Conservation (phyloP, 1,140 invertebrate genomes). For the Temnothorax curvispinosus region DNA sequence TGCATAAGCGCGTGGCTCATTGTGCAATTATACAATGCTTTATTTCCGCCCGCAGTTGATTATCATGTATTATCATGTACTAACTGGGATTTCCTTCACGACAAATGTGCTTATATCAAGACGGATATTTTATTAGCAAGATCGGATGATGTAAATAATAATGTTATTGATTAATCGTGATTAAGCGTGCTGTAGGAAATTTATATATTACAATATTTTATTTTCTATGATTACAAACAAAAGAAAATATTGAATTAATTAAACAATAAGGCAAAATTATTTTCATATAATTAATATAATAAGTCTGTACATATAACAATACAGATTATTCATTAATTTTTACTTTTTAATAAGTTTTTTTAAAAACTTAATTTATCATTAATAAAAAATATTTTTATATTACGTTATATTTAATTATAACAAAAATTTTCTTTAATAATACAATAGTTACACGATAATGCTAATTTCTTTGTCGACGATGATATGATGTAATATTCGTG, state of each 20-base stretch:
- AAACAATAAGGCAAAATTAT: not conserved
- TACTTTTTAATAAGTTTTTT: not conserved
- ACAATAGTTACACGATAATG: no score
- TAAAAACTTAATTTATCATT: not conserved
- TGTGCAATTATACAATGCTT: not conserved
- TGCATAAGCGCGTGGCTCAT: constrained; percentile 8
- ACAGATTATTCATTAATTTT: not conserved
- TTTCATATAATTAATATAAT: not conserved
- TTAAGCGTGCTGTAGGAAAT: not conserved
- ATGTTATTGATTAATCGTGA: not conserved
- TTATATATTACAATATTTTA: not conserved
- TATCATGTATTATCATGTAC: not conserved
- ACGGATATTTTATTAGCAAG: not conserved
- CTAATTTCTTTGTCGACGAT: not conserved
- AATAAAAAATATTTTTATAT: not conserved
- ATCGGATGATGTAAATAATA: not conserved
- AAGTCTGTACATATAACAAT: not conserved
- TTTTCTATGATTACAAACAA: not conserved
- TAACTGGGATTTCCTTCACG: not conserved
- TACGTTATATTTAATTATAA: no score
- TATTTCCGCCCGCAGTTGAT: not conserved
- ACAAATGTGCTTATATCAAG: not conserved
- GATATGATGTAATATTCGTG: no score
- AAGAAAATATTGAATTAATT: not conserved
- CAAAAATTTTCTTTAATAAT: not conserved